Conservation (phyloP, 2,797 vertebrate species). For the Typhlichthys subterraneus region DNA sequence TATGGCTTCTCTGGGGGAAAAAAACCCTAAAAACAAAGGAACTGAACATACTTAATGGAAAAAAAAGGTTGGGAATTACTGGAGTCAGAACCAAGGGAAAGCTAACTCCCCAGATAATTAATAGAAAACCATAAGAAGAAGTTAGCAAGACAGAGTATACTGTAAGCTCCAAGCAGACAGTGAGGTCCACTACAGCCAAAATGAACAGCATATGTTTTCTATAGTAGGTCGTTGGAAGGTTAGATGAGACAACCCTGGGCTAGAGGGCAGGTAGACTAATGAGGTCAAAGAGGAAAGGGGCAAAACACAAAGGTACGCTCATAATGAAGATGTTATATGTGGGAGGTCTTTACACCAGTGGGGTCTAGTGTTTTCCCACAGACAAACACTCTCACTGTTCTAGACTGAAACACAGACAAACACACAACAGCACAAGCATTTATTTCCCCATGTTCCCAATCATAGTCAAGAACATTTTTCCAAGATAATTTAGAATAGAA, state of each 20-base stretch:
- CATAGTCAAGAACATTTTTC: too few relatives aligned
- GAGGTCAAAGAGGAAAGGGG: too few relatives aligned
- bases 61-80: not conserved
- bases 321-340: too few relatives aligned
- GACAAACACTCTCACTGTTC: slow-evolving; percentile 10
- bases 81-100: not conserved
- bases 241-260: slow-evolving; percentile 7
- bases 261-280: too few relatives aligned
- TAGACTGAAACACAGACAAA: slow-evolving; percentile 3
- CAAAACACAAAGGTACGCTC: too few relatives aligned
- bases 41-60: not conserved
- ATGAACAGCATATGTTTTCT: slow-evolving; percentile 45
- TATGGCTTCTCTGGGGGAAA: too few relatives aligned
- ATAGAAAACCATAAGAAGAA: not conserved
- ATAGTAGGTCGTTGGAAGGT: slow-evolving; percentile 39
- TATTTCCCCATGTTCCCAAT: too few relatives aligned
- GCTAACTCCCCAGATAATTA: too few relatives aligned
- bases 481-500: not conserved
- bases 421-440: not conserved
- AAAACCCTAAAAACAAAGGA: too few relatives aligned
- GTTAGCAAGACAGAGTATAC: slow-evolving; percentile 6
- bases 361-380: slow-evolving; percentile 11
- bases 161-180: slow-evolving; percentile 12
- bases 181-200: slow-evolving; percentile 29
- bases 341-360: too few relatives aligned